Evolutionary conservation across 2,888 invertebrate species (phyloP).

Genomic region (Synergus gifuensis): DNA sequence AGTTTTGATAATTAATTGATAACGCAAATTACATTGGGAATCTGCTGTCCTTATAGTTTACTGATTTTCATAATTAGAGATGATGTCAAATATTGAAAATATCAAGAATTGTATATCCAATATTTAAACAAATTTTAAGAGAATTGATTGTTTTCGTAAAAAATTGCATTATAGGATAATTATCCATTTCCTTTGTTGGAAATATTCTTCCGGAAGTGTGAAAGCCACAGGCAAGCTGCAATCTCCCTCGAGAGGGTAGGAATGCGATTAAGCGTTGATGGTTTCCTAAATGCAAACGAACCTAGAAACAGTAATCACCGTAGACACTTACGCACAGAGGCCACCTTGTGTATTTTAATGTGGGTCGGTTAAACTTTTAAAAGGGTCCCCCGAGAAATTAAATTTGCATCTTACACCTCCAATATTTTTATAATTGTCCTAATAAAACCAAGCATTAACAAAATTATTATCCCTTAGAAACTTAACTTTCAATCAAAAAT

Average conservation of each 20-base stretch:
- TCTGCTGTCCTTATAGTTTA: not conserved
- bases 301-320: slow-evolving; percentile 72
- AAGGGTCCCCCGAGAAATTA: not conserved
- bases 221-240: slow-evolving; percentile 57
- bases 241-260: slow-evolving; percentile 71
- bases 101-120: too few species aligned
- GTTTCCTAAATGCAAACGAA: slow-evolving; percentile 77
- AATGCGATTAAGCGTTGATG: slow-evolving; percentile 77
- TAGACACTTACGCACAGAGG: slow-evolving; percentile 66
- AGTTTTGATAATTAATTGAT: not conserved
- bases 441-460: not conserved
- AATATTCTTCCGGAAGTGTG: not conserved
- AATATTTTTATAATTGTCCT: not conserved
- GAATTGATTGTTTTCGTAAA: not conserved
- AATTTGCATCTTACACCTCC: not conserved
- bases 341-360: slow-evolving; percentile 42
- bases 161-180: not conserved
- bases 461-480: not conserved
- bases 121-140: not conserved
- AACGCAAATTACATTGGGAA: not conserved
- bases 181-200: not conserved
- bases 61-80: not conserved
- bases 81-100: not conserved
- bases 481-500: not conserved
- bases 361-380: not conserved